These are phyloP conservation scores for Rotaria macrura DNA, from an alignment of 2,888 invertebrate genomes.

Conservation along the genomic window DNA sequence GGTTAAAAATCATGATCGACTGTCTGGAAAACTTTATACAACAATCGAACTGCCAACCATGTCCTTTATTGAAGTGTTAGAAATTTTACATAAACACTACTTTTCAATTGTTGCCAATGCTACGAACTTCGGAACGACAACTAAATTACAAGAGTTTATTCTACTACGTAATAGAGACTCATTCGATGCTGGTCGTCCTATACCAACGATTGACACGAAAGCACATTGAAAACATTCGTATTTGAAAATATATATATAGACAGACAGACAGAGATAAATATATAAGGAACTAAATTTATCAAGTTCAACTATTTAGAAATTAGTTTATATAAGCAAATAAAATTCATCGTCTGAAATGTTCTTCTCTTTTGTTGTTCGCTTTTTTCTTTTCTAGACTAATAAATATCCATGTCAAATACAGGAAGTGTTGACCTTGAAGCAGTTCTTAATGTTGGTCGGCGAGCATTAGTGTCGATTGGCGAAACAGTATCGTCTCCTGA, in stretches of 20 bases:
- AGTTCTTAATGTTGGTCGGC: background rate
- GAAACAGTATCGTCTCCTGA: background rate
- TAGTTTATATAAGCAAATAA: background rate
- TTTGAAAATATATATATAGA: no score
- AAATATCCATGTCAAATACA: background rate
- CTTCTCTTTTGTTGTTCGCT: background rate
- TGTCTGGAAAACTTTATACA: background rate
- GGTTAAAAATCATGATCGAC: constrained; percentile 14
- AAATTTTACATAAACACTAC: constrained; percentile 16
- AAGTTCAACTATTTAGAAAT: background rate
- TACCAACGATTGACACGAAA: background rate
- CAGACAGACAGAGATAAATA: no score
- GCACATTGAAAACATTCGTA: background rate
- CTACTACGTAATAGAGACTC: constrained; percentile 15
- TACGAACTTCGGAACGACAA: background rate
- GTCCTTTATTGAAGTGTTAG: constrained; percentile 9
- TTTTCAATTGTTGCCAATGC: constrained; percentile 16
- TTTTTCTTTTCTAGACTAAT: background rate
- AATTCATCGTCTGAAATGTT: background rate
- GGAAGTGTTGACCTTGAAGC: constrained; percentile 10
- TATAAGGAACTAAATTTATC: no score
- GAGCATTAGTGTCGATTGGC: background rate
- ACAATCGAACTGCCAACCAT: background rate
- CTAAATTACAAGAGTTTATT: constrained; percentile 18
- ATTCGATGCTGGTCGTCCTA: background rate